Evolutionary conservation across 1,140 invertebrate genomes (phyloP), one percentile per base, ranked within the genome.

Genomic region (Pachyrhynchus sulphureomaculatus): DNA sequence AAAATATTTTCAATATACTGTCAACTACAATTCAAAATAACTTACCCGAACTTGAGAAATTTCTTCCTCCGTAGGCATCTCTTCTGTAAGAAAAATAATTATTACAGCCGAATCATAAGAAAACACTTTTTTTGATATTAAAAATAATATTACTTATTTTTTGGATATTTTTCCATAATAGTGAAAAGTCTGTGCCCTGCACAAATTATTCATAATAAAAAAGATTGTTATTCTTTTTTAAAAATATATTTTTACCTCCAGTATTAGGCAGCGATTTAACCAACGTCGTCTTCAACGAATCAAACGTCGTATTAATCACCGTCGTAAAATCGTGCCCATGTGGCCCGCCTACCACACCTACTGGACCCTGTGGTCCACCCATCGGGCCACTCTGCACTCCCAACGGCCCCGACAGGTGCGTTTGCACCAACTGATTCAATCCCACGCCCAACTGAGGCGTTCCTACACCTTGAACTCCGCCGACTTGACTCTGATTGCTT

Each of bases 261-360:
- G 58, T 61, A 49, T 62, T 63, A 12, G 65, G 65, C 48, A 68
- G 58, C 23, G 67, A 65, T 34, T 57, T 61, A 29, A 66, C 69
- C 33, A 70, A 54, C 13, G 65, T 68, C 12, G 63, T 70, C 33
- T 66, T 66, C 42, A 70, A 45, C 20, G 62, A 67, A 61, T 71
- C 64, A 57, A 71, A 71, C 6, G 69, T 71, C 10, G 64, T 68
- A 49, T 71, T 71, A 26, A 71, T 71, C 24, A 71, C 67, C 1
- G 65, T 64, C 13, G 68, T 62, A 56, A 69, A 69, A 57, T 71
- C 69, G 5, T 65, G 62, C 17, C 65, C 68, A 17, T 59, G 62
- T 10, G 57, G 48, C 29, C 51, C 52, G 3, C 21, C 36, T n/a
- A 33, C 52, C 10, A 41, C 57, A 5, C 41, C 39, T 12, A 15